Base-by-base conservation (phyloP, 2,888 invertebrate species). In the Hololepta plana region DNA sequence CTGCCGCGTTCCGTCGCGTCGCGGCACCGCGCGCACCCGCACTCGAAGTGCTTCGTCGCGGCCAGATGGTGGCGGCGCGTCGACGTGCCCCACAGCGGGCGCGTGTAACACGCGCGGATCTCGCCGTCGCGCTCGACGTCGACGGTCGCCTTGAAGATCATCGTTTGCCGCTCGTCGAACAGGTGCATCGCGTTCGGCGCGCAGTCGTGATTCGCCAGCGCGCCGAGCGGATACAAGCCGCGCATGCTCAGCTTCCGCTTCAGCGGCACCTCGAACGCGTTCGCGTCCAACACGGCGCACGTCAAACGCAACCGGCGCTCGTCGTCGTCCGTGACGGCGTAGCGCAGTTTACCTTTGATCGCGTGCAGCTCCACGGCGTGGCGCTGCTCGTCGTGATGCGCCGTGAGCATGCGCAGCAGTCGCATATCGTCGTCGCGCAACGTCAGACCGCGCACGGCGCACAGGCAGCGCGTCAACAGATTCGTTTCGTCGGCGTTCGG, bases 161-260 rank as follows among this genome's bases (percentile, higher is more conserved):
- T 67, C 38, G 59, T 55, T 27, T 59, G 57, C 20, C 64, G 49
- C 1, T 43, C 45, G 38, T 71, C 67, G 38, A 68, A 74, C 26
- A 60, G 60, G 38, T 70, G 67, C 24, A 63, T 60, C 1, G 71
- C 68, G 44, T 77, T 79, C 4, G 77, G 67, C 13, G 59, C 51
- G 44, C 79, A 79, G 29, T 55, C 60, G 45, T 77, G 77, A 52
- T 77, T 77, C 53, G 73, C 63, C 32, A 75, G 52, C 20, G 68
- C 64, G 2, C 68, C 62, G 30, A 73, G 57, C 12, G 74, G 72
- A 52, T 69, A 79, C 26, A 76, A 48, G 7, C 72, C 77, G 57
- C 60, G 38, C 49, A 60, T 35, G 53, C 57, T 32, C 52, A 42
- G 33, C 22, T n/a, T n/a, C n/a, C n/a, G n/a, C n/a, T n/a, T n/a